phyloP scores from a whole-genome alignment of 2,888 invertebrate genomes.

The Anthophora plumipes region DNA sequence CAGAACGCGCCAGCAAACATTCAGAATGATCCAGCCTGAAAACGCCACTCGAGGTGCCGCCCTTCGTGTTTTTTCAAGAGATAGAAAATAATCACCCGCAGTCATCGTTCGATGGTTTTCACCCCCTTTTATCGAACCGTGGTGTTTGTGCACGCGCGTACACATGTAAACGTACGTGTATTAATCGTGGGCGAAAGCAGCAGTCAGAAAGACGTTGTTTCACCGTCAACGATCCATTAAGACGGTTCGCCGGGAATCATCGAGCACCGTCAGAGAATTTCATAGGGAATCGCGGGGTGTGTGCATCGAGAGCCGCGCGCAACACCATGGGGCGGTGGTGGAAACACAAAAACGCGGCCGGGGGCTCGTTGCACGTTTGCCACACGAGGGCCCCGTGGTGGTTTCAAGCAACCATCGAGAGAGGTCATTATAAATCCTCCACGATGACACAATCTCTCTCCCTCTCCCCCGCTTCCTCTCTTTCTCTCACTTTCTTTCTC shows the following conservation, averaged over 20 bases:
- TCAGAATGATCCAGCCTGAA: not conserved
- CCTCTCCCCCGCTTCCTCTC: too few species aligned
- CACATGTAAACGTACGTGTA: too few species aligned
- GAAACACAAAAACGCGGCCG: constrained; percentile 33
- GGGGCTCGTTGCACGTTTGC: not conserved
- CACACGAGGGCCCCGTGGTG: constrained; percentile 10
- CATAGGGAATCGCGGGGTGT: constrained; percentile 21
- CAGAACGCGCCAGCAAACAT: not conserved
- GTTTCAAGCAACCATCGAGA: constrained; percentile 24
- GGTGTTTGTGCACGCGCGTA: not conserved
- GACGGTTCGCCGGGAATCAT: constrained; percentile 38
- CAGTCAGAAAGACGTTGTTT: constrained; percentile 36
- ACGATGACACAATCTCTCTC: constrained; percentile 25
- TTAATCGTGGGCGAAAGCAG: not conserved
- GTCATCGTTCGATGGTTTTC: not conserved
- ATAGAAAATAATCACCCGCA: constrained; percentile 22
- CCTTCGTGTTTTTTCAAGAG: constrained; percentile 11
- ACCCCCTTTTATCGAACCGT: not conserved
- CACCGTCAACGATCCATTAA: constrained; percentile 43
- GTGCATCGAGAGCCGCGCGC: constrained; percentile 11
- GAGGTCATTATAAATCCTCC: constrained; percentile 64
- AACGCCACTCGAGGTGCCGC: constrained; percentile 19
- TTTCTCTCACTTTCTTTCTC: too few species aligned
- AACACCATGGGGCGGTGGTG: not conserved
- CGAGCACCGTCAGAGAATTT: constrained; percentile 24